Evolutionary conservation across 2,888 invertebrate species (phyloP).

Genomic region (Tanytarsus gracilentus): DNA sequence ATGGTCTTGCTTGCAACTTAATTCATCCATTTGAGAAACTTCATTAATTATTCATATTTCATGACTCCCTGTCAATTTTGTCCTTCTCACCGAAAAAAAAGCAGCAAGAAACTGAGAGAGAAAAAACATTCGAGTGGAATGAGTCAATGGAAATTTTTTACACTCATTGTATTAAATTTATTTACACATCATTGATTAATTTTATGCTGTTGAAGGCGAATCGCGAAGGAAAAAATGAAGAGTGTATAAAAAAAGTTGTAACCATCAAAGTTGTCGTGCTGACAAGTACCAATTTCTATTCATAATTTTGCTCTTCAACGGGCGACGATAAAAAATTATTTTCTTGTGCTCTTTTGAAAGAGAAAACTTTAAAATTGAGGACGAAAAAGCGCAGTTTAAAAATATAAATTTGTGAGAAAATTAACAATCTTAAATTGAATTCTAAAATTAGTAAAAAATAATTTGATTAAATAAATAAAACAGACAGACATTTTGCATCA

Average conservation of each 20-base stretch:
- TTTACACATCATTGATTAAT: conserved; percentile 28
- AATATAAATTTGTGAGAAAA: no score
- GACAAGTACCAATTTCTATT: conserved; percentile 29
- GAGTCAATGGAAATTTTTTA: conserved; percentile 8
- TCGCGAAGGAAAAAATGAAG: neutral
- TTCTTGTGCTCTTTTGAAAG: neutral
- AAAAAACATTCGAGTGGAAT: neutral
- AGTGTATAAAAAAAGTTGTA: conserved; percentile 21
- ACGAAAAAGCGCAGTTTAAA: no score
- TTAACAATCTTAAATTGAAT: no score
- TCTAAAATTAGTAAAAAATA: no score
- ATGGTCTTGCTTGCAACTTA: conserved; percentile 6
- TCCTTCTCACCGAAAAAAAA: neutral
- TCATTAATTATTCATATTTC: conserved; percentile 29
- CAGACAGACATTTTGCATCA: no score
- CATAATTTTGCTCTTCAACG: conserved; percentile 10
- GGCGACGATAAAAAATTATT: conserved; percentile 1
- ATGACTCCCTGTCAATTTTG: neutral
- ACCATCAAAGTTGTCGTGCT: conserved; percentile 20
- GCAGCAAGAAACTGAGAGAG: neutral
- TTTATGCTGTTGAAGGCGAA: conserved; percentile 12
- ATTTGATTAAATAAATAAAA: no score
- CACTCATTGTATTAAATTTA: conserved; percentile 25
- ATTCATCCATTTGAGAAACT: conserved; percentile 15
- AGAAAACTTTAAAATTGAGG: no score